Evolutionary conservation across 64 coral and sea anemone genomes (phyloP).

Genomic region (Stichodactyla mertensii): DNA sequence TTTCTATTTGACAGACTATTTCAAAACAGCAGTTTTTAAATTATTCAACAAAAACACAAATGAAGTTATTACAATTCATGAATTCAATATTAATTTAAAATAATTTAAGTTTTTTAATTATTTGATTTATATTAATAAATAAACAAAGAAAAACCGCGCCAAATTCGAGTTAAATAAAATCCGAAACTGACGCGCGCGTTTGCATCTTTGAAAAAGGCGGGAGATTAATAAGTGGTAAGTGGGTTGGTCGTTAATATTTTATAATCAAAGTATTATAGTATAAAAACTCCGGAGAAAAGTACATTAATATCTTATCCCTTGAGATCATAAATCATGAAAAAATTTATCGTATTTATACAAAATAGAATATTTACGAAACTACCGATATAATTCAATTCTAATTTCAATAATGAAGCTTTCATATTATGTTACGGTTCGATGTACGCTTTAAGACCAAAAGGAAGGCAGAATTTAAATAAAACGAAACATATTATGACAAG

Average conservation of each 20-base stretch:
- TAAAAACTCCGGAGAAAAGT: neutral
- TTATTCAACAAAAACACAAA: neutral
- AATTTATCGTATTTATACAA: neutral
- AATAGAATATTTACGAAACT: neutral
- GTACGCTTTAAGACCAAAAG: neutral
- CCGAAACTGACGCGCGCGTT: neutral
- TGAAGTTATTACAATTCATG: neutral
- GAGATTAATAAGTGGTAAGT: neutral
- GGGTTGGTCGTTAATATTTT: neutral
- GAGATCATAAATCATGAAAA: no score
- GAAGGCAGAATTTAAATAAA: neutral
- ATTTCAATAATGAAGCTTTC: neutral
- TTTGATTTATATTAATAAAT: neutral
- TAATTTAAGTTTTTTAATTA: neutral
- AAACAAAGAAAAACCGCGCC: neutral
- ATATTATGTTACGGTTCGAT: neutral
- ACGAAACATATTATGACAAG: neutral
- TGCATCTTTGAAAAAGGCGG: constrained; percentile 10
- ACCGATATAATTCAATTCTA: neutral
- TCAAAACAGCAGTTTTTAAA: neutral
- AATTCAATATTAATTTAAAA: neutral
- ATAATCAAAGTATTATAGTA: neutral
- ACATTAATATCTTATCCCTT: no score
- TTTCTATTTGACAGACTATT: neutral
- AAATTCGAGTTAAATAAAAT: neutral